Evolutionary conservation across 2,113 vertebrate species (phyloP).

Genomic region (Elephas maximus): DNA sequence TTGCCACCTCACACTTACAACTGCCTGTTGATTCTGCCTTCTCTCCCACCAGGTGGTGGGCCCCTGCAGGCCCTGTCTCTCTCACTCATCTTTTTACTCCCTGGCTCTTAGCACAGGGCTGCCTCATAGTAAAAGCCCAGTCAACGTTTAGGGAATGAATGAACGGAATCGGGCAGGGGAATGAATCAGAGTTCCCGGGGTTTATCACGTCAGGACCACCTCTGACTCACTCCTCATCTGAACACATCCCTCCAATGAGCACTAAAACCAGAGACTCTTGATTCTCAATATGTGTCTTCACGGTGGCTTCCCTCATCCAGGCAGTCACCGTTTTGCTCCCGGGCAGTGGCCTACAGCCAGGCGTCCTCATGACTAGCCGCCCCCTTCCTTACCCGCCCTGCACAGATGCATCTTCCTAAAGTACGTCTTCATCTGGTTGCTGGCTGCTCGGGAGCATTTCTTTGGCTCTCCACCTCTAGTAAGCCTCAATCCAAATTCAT

Average conservation of each 20-base stretch:
- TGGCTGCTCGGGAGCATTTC: not conserved
- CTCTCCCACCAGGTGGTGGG: not conserved
- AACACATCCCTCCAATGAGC: not conserved
- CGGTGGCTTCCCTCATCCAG: not conserved
- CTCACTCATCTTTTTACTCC: not conserved
- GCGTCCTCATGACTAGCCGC: not conserved
- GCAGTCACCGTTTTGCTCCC: not conserved
- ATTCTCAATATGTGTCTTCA: not conserved
- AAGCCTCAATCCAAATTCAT: constrained; percentile 11
- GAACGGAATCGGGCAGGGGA: not conserved
- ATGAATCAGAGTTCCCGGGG: not conserved
- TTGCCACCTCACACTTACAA: not conserved
- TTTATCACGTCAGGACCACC: not conserved
- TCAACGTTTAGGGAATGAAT: not conserved
- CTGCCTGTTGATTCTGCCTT: not conserved
- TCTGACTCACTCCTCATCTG: not conserved
- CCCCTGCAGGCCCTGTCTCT: not conserved
- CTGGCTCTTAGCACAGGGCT: not conserved
- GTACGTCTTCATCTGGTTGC: not conserved
- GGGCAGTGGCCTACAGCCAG: not conserved
- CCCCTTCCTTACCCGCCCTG: not conserved
- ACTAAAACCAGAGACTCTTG: not conserved
- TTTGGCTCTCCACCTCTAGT: not conserved
- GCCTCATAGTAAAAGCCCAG: not conserved
- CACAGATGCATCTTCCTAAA: not conserved